A percentile compares a stretch with the other conserved stretches of the same genome.
phyloP scores from a whole-genome alignment of 1,140 invertebrate genomes.

The Fragariocoptes setiger region DNA sequence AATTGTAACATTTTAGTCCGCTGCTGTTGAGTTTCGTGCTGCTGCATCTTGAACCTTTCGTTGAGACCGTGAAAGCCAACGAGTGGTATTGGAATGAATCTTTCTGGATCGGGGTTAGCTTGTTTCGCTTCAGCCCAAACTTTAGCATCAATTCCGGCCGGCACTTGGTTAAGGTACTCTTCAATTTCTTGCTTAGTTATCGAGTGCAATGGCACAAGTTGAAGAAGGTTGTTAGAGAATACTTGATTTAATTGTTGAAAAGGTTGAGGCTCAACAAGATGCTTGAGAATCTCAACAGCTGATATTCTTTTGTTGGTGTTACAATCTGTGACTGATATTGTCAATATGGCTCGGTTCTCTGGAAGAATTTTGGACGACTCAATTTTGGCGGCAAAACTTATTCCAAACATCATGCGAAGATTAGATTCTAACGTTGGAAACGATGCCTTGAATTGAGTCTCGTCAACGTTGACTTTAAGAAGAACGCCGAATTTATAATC shows the following conservation, averaged over 20 bases:
- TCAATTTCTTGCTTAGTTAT: slow-evolving; percentile 29
- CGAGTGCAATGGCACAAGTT: slow-evolving; percentile 5
- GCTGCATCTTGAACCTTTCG: slow-evolving; percentile 38
- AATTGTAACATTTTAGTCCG: slow-evolving; percentile 25
- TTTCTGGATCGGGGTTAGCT: slow-evolving; percentile 61
- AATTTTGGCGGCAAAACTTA: slow-evolving; percentile 6
- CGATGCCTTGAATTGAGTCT: slow-evolving; percentile 4
- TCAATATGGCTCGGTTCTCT: slow-evolving; percentile 7
- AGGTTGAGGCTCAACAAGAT: slow-evolving; percentile 7
- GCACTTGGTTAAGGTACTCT: slow-evolving; percentile 58
- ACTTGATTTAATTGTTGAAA: slow-evolving; percentile 8
- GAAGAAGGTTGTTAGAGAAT: slow-evolving; percentile 5
- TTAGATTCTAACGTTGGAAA: slow-evolving; percentile 8
- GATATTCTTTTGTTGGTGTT: slow-evolving; percentile 6
- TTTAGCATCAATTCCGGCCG: slow-evolving; percentile 25
- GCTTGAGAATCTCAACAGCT: slow-evolving; percentile 3
- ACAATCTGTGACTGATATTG: slow-evolving; percentile 6
- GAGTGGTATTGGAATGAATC: slow-evolving; percentile 64
- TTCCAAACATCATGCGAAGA: slow-evolving; percentile 5
- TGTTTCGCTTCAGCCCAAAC: slow-evolving; percentile 42
- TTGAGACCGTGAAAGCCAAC: slow-evolving; percentile 59
- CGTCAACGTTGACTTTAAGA: slow-evolving; percentile 2
- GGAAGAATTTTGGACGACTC: slow-evolving; percentile 8
- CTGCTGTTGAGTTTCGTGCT: slow-evolving; percentile 44
- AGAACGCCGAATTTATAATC: slow-evolving; percentile 6